These are phyloP conservation scores for Anoplopoma fimbria DNA, from an alignment of 2,113 vertebrate genomes.

Conservation along the genomic window DNA sequence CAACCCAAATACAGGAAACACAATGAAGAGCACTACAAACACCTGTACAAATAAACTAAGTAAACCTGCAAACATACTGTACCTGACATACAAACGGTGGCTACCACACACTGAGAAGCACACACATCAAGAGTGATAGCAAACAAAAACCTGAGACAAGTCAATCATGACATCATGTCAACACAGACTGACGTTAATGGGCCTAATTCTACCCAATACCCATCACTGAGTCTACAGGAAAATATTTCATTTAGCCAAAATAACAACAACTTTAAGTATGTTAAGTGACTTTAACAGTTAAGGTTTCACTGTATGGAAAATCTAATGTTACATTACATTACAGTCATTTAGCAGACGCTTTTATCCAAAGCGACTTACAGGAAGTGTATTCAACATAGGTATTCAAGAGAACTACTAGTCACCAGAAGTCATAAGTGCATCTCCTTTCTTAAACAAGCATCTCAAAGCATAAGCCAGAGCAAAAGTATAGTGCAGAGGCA, in stretches of 20 bases:
- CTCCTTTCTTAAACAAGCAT: too few species aligned
- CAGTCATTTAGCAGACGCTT: too few species aligned
- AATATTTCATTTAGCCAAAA: conserved; percentile 15
- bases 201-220: conserved; percentile 65
- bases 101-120: conserved; percentile 59
- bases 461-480: too few species aligned
- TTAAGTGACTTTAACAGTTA: neutral
- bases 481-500: too few species aligned
- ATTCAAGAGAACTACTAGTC: too few species aligned
- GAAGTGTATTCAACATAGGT: too few species aligned
- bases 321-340: too few species aligned
- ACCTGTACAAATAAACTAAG: conserved; percentile 72
- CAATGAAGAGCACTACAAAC: conserved; percentile 55
- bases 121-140: conserved; percentile 49
- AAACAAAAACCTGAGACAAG: conserved; percentile 65
- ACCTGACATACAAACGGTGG: conserved; percentile 59
- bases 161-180: conserved; percentile 52
- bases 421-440: too few species aligned
- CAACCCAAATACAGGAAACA: conserved; percentile 45
- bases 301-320: neutral
- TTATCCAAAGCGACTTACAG: too few species aligned
- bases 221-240: neutral
- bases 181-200: conserved; percentile 68
- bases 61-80: conserved; percentile 54
- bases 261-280: conserved; percentile 1